Conservation (phyloP, 2,888 invertebrate species). For the Carcina quercana region DNA sequence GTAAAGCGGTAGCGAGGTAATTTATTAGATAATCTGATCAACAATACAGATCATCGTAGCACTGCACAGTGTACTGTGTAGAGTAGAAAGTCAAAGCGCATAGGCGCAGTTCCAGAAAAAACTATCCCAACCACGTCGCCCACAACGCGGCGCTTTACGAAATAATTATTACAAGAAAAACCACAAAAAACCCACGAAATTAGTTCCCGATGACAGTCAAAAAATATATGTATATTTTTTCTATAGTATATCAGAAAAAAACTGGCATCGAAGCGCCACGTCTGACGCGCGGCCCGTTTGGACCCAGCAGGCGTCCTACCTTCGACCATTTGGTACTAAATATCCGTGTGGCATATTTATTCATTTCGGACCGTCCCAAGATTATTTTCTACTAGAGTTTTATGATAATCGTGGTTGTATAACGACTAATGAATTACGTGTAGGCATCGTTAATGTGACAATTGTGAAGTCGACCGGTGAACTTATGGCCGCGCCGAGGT, state of each 20-base stretch:
- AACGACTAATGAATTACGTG: constrained; percentile 64
- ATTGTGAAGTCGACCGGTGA: constrained; percentile 24
- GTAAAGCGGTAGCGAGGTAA: too few species aligned
- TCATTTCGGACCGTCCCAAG: constrained; percentile 36
- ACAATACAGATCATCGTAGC: too few species aligned
- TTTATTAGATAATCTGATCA: too few species aligned
- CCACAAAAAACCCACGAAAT: constrained; percentile 67
- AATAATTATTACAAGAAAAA: constrained; percentile 64
- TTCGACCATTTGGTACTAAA: constrained; percentile 52
- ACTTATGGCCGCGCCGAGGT: constrained; percentile 3
- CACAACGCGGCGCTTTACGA: constrained; percentile 46
- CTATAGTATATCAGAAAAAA: constrained; percentile 38
- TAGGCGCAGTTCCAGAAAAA: constrained; percentile 7
- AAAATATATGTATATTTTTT: constrained; percentile 66
- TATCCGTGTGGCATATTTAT: constrained; percentile 68
- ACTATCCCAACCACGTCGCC: constrained; percentile 10
- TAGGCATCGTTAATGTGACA: constrained; percentile 37
- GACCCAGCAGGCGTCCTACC: constrained; percentile 52
- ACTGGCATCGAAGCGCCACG: constrained; percentile 51
- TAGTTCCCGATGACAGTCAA: constrained; percentile 74
- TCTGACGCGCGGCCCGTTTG: constrained; percentile 55
- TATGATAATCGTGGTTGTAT: constrained; percentile 58
- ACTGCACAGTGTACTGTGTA: too few species aligned
- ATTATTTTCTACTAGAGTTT: constrained; percentile 69
- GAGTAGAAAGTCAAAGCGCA: too few species aligned